Conservation (phyloP, 2,888 invertebrate genomes). For the Spisula solida region DNA sequence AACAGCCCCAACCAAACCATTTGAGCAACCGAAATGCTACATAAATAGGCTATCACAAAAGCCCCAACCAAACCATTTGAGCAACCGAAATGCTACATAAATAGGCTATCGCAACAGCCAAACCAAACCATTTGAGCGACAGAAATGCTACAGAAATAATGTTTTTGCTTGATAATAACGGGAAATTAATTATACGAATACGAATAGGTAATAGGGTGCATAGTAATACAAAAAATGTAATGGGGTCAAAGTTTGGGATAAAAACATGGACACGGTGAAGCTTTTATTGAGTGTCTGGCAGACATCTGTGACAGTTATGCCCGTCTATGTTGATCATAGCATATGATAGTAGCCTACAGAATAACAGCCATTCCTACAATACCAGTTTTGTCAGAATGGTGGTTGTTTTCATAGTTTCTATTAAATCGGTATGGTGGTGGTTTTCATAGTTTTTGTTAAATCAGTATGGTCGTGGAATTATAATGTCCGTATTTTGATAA, state of each 20-base stretch:
- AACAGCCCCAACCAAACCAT: no score
- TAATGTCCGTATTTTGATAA: no score
- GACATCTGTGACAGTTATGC: constrained; percentile 13
- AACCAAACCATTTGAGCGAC: no score
- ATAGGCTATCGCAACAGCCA: no score
- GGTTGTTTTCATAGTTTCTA: not conserved
- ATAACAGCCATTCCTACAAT: not conserved
- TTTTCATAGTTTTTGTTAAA: not conserved
- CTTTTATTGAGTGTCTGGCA: not conserved
- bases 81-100: no score
- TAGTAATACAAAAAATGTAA: no score
- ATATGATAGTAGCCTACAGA: not conserved
- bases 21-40: no score
- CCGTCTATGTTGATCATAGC: not conserved
- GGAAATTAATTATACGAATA: not conserved
- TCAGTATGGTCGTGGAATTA: not conserved
- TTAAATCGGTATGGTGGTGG: not conserved
- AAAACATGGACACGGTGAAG: not conserved
- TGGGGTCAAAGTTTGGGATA: not conserved
- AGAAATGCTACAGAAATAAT: no score
- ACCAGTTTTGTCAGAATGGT: not conserved
- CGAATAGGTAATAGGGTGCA: not conserved
- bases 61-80: no score
- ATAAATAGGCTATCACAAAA: no score
- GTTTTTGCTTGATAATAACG: no score